Base-by-base conservation (phyloP, 2,113 vertebrate genomes). In the Collichthys lucidus region DNA sequence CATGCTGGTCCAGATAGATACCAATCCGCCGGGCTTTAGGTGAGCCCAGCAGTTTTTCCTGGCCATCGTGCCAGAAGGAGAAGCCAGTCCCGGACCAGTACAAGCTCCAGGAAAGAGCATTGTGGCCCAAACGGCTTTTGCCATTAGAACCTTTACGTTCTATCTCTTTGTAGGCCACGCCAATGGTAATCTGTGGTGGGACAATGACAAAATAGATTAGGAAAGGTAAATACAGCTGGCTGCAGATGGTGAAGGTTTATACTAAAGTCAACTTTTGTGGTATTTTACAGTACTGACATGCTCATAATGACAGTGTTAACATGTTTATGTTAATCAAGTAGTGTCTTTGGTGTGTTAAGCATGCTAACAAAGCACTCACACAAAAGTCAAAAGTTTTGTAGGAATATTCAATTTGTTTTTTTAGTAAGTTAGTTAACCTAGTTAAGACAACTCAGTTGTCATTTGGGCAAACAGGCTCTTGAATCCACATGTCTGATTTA, bases 41-140 rank as follows among this genome's bases (percentile, higher is more conserved):
- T 7, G 88, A 89, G 15, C 82, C 80, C 44, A 95, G 78, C 0
- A 61, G 70, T 10, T 89, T 94, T 60, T 95, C 93, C 62, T 90
- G 86, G 15, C 86, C 87, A 11, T 89, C 44, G 62, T 95, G 94
- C 93, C 94, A 95, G 77, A 95, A 80, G 2, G 93, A 94, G 70
- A 94, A 96, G 20, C 90, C 89, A 0, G 69, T 90, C 20, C 94
- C 95, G 0, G 95, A 94, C 94, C 95, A 96, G 89, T 94, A 93
- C 72, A 96, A 75, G 55, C 84, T 90, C 95, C 95, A 96, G 26
- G 95, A 96, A 44, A 47, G 47, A 10, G 84, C 55, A n/a, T 95
- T 96, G 80, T 95, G 90, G n/a, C 95, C 95, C 67, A 96, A 44
- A 22, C 95, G 89, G 73, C 94, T 93, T 35, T 46, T 55, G 77